Conservation (phyloP, 2,113 vertebrate genomes). For the Pelmatolapia mariae region DNA sequence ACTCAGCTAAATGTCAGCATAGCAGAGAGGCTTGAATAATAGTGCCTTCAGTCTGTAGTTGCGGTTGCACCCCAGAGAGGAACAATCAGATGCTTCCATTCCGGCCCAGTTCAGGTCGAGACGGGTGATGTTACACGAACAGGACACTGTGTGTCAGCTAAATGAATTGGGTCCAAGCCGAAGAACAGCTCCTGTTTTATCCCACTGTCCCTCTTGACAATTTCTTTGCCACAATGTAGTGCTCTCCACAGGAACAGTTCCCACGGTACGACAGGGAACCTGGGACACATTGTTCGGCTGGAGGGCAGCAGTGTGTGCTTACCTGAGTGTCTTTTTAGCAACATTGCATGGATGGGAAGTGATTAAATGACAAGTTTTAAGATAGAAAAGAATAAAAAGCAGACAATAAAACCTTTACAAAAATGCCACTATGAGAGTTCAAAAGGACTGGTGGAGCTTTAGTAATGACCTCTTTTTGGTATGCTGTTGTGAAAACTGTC, state of each 20-base stretch:
- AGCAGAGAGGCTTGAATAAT: slow-evolving; percentile 10
- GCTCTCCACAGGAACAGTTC: slow-evolving; percentile 36
- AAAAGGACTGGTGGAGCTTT: neutral
- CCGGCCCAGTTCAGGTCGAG: slow-evolving; percentile 2
- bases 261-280: slow-evolving; percentile 44
- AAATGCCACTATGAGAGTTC: neutral
- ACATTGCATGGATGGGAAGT: neutral
- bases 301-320: slow-evolving; percentile 6
- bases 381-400: neutral
- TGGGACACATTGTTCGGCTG: slow-evolving; percentile 21
- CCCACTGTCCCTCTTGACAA: slow-evolving; percentile 24
- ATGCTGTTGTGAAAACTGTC: neutral
- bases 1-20: slow-evolving; percentile 25
- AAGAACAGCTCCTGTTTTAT: slow-evolving; percentile 57
- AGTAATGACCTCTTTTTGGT: neutral
- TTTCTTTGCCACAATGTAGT: slow-evolving; percentile 24
- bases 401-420: neutral
- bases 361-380: slow-evolving; percentile 7
- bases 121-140: slow-evolving; percentile 57
- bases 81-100: slow-evolving; percentile 34
- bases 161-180: slow-evolving; percentile 37
- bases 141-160: slow-evolving; percentile 29
- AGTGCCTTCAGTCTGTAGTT: slow-evolving; percentile 12
- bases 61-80: neutral
- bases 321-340: neutral